Conservation (phyloP, 2,888 invertebrate genomes). For the Hipparchia semele region DNA sequence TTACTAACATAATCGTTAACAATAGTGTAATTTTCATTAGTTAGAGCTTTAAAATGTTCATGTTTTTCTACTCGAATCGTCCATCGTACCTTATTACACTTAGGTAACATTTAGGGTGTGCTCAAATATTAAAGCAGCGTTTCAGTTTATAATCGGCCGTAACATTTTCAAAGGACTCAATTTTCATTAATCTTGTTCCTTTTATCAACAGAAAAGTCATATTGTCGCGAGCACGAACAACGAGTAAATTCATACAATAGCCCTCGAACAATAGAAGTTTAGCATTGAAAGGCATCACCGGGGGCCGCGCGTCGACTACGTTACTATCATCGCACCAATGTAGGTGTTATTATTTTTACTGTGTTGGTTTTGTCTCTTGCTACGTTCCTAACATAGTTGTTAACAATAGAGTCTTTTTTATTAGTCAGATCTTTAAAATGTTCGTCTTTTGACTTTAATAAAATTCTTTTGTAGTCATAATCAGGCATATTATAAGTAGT, state of each 20-base stretch:
- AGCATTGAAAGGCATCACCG: background rate
- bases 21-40: background rate
- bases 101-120: no score
- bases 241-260: conserved; percentile 21
- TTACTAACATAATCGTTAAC: background rate
- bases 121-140: no score
- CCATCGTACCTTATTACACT: no score
- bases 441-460: background rate
- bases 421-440: background rate
- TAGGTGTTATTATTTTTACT: background rate
- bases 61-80: background rate
- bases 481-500: no score
- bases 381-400: background rate
- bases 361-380: conserved; percentile 1
- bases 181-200: no score
- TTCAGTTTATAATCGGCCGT: no score
- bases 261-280: conserved; percentile 27
- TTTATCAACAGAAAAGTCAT: background rate
- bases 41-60: background rate
- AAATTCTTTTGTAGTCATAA: no score
- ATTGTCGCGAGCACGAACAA: conserved; percentile 15
- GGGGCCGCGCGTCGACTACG: background rate
- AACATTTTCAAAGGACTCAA: no score
- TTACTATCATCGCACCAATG: background rate
- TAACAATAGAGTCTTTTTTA: background rate